Evolutionary conservation across 2,113 vertebrate genomes (phyloP).

Genomic region (Brachyhypopomus gauderio): DNA sequence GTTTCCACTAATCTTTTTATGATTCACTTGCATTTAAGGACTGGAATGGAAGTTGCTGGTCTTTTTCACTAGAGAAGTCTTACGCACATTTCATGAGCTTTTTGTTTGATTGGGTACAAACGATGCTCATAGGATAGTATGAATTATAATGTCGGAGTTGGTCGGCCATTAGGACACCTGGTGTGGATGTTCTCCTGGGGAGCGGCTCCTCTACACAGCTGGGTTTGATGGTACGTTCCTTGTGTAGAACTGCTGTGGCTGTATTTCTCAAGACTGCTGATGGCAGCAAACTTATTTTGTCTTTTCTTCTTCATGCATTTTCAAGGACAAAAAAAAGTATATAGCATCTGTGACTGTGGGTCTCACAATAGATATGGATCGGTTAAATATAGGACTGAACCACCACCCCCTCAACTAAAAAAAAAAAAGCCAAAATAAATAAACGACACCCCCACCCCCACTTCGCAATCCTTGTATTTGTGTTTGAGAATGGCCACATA

Average conservation of each 20-base stretch:
- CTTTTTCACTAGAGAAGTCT: not conserved
- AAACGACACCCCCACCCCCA: not conserved
- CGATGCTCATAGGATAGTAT: not conserved
- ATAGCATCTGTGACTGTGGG: not conserved
- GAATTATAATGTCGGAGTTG: not conserved
- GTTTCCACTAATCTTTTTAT: too few species aligned
- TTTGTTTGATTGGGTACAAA: not conserved
- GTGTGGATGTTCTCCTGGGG: not conserved
- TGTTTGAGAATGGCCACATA: not conserved
- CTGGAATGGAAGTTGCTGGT: not conserved
- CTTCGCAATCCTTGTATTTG: not conserved
- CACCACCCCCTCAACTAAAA: too few species aligned
- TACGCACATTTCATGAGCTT: not conserved
- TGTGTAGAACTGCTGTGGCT: constrained; percentile 50
- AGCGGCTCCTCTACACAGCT: constrained; percentile 2
- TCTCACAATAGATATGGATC: constrained; percentile 40
- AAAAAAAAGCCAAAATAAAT: not conserved
- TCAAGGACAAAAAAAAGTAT: not conserved
- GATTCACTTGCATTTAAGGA: too few species aligned
- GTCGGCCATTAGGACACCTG: not conserved
- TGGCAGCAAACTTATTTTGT: constrained; percentile 23
- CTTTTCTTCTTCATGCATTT: constrained; percentile 17
- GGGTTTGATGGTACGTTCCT: constrained; percentile 23
- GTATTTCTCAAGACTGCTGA: constrained; percentile 58
- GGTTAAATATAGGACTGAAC: constrained; percentile 21